Conservation (phyloP, 2,797 vertebrate genomes). For the Alauda arvensis region DNA sequence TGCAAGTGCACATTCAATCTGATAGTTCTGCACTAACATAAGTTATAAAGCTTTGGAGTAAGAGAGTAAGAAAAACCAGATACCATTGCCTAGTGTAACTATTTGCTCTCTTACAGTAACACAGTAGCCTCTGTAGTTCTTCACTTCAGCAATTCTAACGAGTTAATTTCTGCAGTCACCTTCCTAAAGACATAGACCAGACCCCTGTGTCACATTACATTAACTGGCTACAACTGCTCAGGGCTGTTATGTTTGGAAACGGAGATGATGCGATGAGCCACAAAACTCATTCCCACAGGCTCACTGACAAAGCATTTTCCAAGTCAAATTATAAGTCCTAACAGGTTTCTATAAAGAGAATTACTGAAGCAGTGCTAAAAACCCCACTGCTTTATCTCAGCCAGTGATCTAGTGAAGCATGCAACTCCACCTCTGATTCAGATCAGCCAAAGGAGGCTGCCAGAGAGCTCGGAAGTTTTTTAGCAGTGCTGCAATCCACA, state of each 20-base stretch:
- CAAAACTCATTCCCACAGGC: constrained; percentile 19
- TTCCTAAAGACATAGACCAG: constrained; percentile 2
- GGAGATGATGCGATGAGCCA: background rate
- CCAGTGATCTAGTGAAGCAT: constrained; percentile 6
- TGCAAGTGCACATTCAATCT: background rate
- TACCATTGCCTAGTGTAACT: background rate
- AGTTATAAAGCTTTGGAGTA: background rate
- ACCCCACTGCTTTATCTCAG: constrained; percentile 30
- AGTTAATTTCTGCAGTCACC: constrained; percentile 8
- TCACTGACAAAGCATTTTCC: constrained; percentile 3
- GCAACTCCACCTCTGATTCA: constrained; percentile 16
- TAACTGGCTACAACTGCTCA: background rate
- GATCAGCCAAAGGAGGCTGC: constrained; percentile 33
- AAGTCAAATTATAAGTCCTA: constrained; percentile 33
- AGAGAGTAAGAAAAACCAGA: background rate
- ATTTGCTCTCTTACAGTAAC: background rate
- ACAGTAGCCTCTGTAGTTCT: background rate
- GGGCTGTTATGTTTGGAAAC: constrained; percentile 4
- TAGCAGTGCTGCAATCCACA: background rate
- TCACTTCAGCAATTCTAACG: background rate
- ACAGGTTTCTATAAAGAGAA: constrained; percentile 10
- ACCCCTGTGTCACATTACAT: background rate
- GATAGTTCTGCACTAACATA: background rate
- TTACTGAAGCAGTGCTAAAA: constrained; percentile 37
- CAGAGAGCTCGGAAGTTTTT: constrained; percentile 20